Evolutionary conservation across 2,888 invertebrate species (phyloP), one percentile per base, ranked within the genome.

Genomic region (Cyclophora punctaria): DNA sequence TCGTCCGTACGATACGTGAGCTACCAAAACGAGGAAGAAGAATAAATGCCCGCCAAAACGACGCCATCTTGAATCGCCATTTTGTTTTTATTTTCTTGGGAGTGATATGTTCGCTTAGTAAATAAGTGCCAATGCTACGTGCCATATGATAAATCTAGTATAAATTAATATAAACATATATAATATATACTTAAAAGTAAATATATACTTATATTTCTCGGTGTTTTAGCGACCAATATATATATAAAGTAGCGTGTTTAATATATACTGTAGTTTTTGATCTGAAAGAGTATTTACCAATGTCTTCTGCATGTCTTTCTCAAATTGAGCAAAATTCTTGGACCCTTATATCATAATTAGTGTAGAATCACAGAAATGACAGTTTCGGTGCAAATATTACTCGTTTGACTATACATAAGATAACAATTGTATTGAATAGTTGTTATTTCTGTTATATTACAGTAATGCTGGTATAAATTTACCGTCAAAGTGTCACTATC

Each of bases 1-100:
- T 95, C 97, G 48, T 96, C 98, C 45, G 97, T 98, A 40, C 93
- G 97, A 65, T 98, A 98, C 87, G 97, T 98, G 50, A 97, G 96
- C 72, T 98, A 98, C 85, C 95, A 96, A 80, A 96, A 96, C 79
- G 96, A 96, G 70, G 96, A 96, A 66, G 96, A 96, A 66, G 95
- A 95, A 71, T 88, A 79, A 71, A 63, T 46, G 48, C 59, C 66
- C 63, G 66, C 71, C 69, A 68, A 58, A 52, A 44, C 49, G 60
- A 56, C 72, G 69, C 80, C 80, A 80, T 78, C 60, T 78, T 76
- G 71, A 71, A 51, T 50, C 63, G 64, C 70, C 66, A 69, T 71
- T 52, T 67, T 67, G 56, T 66, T 59, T 59, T 61, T 60, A 49
- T 62, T 54, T 53, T 64, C 56, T 69, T 63, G 66, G 70, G 63